Conservation (phyloP, 2,888 invertebrate genomes). For the Criorhina ranunculi region DNA sequence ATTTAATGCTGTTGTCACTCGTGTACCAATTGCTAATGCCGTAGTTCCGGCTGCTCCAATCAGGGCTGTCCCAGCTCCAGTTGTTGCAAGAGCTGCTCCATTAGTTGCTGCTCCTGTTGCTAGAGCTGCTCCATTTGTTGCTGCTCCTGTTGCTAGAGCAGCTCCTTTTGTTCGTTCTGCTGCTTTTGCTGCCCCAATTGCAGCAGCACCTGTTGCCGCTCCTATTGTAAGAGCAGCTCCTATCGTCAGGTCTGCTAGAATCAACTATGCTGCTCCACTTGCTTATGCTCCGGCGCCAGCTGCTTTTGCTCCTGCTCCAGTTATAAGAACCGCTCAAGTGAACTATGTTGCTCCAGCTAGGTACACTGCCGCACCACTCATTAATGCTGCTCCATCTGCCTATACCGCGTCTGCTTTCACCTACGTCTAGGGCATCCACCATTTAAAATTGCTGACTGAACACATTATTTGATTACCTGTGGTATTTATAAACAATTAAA, state of each 20-base stretch:
- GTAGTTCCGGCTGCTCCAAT: conserved; percentile 56
- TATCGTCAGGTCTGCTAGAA: no score
- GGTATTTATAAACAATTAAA: conserved; percentile 32
- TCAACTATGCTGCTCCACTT: conserved; percentile 3
- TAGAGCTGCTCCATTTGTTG: conserved; percentile 24
- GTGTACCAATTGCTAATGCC: conserved; percentile 50
- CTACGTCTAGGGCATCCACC: conserved; percentile 24
- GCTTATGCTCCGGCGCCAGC: conserved; percentile 8
- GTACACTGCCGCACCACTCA: conserved; percentile 1
- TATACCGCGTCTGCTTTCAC: conserved; percentile 17
- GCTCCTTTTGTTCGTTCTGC: conserved; percentile 18
- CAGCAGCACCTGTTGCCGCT: conserved; percentile 22
- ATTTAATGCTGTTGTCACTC: conserved; percentile 63
- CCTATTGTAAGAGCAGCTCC: conserved; percentile 10
- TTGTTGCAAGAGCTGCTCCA: conserved; percentile 33
- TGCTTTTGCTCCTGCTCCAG: conserved; percentile 38
- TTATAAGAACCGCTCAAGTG: not conserved
- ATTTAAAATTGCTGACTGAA: conserved; percentile 6
- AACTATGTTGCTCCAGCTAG: conserved; percentile 5
- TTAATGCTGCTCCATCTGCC: conserved; percentile 11
- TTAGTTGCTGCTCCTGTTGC: conserved; percentile 25
- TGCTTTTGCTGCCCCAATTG: conserved; percentile 12
- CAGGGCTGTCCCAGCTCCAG: conserved; percentile 45
- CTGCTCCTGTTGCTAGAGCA: conserved; percentile 24
- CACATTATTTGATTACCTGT: conserved; percentile 32